phyloP scores from a whole-genome alignment of 30 jellyfish, hydroid and myxozoan genomes.

The Haliclystus octoradiatus region DNA sequence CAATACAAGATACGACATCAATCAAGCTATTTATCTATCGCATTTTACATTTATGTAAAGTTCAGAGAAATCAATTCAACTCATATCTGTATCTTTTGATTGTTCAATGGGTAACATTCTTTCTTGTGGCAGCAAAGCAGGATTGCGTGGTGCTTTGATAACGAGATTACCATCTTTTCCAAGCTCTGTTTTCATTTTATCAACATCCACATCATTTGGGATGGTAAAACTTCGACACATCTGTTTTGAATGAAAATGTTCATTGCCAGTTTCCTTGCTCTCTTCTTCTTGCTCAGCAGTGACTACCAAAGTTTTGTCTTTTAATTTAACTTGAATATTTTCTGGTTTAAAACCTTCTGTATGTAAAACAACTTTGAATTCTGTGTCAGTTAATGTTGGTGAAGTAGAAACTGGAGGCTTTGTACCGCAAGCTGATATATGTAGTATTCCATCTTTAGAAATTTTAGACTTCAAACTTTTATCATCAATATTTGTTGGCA shows the following conservation, averaged over 20 bases:
- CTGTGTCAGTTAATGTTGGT: neutral
- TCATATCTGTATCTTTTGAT: no score
- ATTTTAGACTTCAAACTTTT: slow-evolving; percentile 30
- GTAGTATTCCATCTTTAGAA: slow-evolving; percentile 31
- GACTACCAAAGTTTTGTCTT: slow-evolving; percentile 22
- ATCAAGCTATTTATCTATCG: no score
- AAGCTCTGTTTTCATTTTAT: slow-evolving; percentile 15
- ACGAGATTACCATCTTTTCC: slow-evolving; percentile 29
- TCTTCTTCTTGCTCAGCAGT: slow-evolving; percentile 33
- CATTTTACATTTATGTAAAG: no score
- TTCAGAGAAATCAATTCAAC: no score
- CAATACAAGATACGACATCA: no score
- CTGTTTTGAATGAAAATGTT: slow-evolving; percentile 31
- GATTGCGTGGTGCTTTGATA: slow-evolving; percentile 40
- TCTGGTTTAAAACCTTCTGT: slow-evolving; percentile 38
- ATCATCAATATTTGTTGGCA: slow-evolving; percentile 42
- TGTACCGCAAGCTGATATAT: slow-evolving; percentile 32
- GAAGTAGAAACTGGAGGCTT: neutral
- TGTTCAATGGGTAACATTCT: slow-evolving; percentile 13
- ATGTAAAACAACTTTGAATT: slow-evolving; percentile 18
- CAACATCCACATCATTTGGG: slow-evolving; percentile 26
- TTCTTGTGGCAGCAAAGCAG: slow-evolving; percentile 23
- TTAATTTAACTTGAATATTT: slow-evolving; percentile 39
- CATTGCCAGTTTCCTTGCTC: slow-evolving; percentile 19
- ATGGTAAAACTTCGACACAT: slow-evolving; percentile 17